Conservation (phyloP, 2,888 invertebrate species). For the Philereme vetulata region DNA sequence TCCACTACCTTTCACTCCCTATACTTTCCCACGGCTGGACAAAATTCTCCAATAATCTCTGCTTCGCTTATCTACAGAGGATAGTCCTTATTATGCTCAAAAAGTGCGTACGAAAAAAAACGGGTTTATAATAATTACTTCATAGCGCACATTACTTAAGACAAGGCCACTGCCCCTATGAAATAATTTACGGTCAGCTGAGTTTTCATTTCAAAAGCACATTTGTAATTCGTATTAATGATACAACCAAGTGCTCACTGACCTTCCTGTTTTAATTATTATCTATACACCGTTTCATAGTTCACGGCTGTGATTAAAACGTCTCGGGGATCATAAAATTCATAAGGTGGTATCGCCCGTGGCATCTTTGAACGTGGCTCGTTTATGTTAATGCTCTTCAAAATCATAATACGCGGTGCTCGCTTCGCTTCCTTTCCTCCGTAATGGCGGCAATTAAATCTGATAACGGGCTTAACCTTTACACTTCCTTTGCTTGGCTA, state of each 20-base stretch:
- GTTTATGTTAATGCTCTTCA: constrained; percentile 76
- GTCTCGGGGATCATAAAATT: constrained; percentile 69
- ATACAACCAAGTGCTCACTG: constrained; percentile 77
- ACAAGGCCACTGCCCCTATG: constrained; percentile 76
- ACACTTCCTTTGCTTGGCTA: constrained; percentile 62
- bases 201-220: constrained; percentile 73
- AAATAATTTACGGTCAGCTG: constrained; percentile 79
- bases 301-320: constrained; percentile 81
- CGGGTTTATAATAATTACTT: constrained; percentile 48
- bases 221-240: constrained; percentile 78
- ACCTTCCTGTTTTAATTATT: constrained; percentile 80
- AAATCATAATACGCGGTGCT: constrained; percentile 76
- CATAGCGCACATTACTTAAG: constrained; percentile 62
- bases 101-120: not conserved
- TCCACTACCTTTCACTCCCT: too few relatives aligned
- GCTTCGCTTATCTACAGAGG: too few relatives aligned
- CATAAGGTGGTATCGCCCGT: constrained; percentile 64
- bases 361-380: constrained; percentile 61
- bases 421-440: constrained; percentile 67
- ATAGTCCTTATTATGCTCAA: not conserved
- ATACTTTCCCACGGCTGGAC: too few relatives aligned
- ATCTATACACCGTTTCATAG: constrained; percentile 72
- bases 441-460: constrained; percentile 78
- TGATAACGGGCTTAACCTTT: constrained; percentile 78
- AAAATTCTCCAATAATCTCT: too few relatives aligned